phyloP scores from a whole-genome alignment of 2,113 vertebrate genomes.

The Dolichallabes microphthalmus region DNA sequence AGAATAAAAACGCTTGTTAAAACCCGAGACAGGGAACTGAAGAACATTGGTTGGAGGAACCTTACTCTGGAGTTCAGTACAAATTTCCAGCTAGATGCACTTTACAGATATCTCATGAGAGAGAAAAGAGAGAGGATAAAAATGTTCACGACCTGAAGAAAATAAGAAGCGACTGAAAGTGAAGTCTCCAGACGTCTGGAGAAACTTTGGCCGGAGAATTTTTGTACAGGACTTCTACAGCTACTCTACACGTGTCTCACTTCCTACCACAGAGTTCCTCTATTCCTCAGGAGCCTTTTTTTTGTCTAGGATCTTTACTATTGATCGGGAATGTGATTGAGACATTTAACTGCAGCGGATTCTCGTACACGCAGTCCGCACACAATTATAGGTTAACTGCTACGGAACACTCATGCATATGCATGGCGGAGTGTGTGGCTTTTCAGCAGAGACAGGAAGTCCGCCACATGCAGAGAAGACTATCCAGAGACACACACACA shows the following conservation, averaged over 20 bases:
- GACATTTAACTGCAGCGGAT: not conserved
- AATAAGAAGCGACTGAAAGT: not conserved
- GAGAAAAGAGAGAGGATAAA: not conserved
- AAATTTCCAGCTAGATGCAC: not conserved
- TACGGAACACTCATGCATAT: not conserved
- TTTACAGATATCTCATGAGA: not conserved
- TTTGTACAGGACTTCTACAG: not conserved
- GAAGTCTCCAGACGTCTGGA: conserved; percentile 1
- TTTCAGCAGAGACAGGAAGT: conserved; percentile 39
- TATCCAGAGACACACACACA: not conserved
- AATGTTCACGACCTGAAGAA: not conserved
- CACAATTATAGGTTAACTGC: not conserved
- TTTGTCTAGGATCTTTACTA: not conserved
- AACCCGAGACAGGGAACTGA: not conserved
- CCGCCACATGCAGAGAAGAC: conserved; percentile 44
- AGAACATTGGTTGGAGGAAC: not conserved
- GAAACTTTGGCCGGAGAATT: not conserved
- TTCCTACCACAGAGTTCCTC: conserved; percentile 8
- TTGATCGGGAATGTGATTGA: not conserved
- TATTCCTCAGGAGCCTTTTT: conserved; percentile 16
- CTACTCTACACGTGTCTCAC: not conserved
- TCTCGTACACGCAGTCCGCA: not conserved
- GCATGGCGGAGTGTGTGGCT: conserved; percentile 17
- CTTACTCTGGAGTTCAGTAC: not conserved
- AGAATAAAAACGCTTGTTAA: not conserved